Base-by-base conservation (phyloP, 2,113 vertebrate species). In the Atherinomorus stipes region DNA sequence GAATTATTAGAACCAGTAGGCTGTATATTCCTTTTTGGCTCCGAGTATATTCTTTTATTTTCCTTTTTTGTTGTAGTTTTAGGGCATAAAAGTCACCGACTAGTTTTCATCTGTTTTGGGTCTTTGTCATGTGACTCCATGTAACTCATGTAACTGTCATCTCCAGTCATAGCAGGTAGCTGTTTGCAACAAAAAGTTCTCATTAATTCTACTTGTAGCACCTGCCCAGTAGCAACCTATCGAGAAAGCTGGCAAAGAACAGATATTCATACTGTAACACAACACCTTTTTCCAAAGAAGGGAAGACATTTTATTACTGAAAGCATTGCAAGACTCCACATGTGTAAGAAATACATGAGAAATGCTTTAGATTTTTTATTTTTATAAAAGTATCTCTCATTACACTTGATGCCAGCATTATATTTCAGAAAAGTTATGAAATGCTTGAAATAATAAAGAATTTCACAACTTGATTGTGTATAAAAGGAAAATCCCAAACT, bases 21-120 rank as follows among this genome's bases (percentile, higher is more conserved):
- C 60, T 62, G 57, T 23, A 62, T 38, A 45, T 45, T 12, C 44
- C 38, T 25, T 26, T 40, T 62, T 12, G 26, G 40, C 60, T 62
- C 42, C 21, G 12, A 28, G 57, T 26, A 22, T 62, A 26, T 44
- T 25, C n/a, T n/a, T n/a, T n/a, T n/a, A n/a, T 18, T 6, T 19
- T 31, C 37, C 7, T 40, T 16, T 2, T 25, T 38, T 37, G 9
- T 52, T 42, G 25, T 13, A 49, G 22, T 12, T 42, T 53, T 54
- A 28, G 44, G 44, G 16, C 7, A 19, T 18, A 45, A 15, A 13
- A 3, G 8, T 13, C 12, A 19, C 5, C 26, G 9, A 34, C 5
- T 1, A 34, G 31, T 56, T 66, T 53, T 23, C 37, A 42, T 28
- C 52, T 66, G 22, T 40, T 42, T 53, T n/a, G 22, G 38, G 26